Evolutionary conservation across 2,888 invertebrate species (phyloP).

Genomic region (Drosophila melanosoma): DNA sequence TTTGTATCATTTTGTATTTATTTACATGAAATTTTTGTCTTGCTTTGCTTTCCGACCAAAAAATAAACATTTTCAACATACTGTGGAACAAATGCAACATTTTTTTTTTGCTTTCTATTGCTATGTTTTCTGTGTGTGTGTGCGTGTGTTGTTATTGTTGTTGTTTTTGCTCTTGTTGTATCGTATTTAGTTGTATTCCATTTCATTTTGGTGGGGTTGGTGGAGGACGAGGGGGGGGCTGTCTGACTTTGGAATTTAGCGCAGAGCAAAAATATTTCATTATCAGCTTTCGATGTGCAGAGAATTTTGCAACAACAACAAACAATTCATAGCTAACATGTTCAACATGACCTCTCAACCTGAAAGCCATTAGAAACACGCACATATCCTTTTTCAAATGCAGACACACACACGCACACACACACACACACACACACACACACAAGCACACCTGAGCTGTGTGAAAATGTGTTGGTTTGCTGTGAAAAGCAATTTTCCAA

Average conservation of each 20-base stretch:
- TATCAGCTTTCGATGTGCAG: constrained; percentile 38
- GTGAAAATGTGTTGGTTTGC: constrained; percentile 14
- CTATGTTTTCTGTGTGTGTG: background rate
- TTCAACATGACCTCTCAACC: constrained; percentile 40
- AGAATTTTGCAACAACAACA: constrained; percentile 21
- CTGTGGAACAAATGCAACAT: constrained; percentile 56
- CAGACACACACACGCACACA: constrained; percentile 7
- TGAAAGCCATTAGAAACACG: constrained; percentile 56
- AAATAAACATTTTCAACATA: constrained; percentile 52
- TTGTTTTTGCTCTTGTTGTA: background rate
- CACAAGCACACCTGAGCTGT: constrained; percentile 9
- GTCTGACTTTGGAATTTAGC: constrained; percentile 31
- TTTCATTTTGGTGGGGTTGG: constrained; percentile 8
- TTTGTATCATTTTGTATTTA: constrained; percentile 27
- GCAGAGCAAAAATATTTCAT: constrained; percentile 47
- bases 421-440: background rate
- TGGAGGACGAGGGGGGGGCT: background rate
- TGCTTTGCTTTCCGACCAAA: constrained; percentile 20
- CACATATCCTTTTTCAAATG: constrained; percentile 39
- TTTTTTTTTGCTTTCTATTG: constrained; percentile 1
- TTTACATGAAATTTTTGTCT: constrained; percentile 41
- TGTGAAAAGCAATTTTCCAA: constrained; percentile 44
- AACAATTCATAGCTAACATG: constrained; percentile 29
- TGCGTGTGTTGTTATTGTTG: background rate
- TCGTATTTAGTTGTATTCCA: constrained; percentile 13